These are phyloP conservation scores for Sarcophaga bullata DNA, from an alignment of 1,140 invertebrate species.

Conservation along the genomic window DNA sequence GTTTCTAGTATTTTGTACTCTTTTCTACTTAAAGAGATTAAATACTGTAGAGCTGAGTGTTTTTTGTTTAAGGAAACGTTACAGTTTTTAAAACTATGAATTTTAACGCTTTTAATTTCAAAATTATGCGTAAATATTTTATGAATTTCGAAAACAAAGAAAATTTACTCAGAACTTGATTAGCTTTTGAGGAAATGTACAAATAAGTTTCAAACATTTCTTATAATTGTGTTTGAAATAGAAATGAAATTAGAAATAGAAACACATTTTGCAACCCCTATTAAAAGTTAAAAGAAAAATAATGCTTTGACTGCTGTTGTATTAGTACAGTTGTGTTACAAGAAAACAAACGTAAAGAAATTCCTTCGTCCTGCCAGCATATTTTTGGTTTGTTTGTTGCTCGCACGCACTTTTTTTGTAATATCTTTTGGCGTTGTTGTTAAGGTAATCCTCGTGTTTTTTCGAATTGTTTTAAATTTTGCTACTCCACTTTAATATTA, in stretches of 20 bases:
- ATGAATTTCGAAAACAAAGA: background rate
- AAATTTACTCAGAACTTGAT: no score
- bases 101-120: background rate
- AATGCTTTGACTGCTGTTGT: no score
- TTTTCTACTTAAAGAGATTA: no score
- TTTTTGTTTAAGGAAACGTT: background rate
- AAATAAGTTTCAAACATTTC: no score
- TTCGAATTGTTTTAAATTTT: no score
- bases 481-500: background rate
- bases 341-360: background rate
- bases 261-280: no score
- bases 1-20: no score
- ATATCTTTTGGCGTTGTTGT: background rate
- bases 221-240: no score
- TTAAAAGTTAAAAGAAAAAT: no score
- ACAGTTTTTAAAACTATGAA: background rate
- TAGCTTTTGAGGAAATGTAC: no score
- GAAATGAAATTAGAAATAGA: no score
- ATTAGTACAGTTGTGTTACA: constrained; percentile 17
- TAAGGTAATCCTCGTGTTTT: background rate
- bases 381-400: no score
- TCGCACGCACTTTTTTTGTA: background rate
- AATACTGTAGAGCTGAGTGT: background rate
- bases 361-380: background rate
- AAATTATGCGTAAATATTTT: constrained; percentile 18